phyloP scores from a whole-genome alignment of 2,888 invertebrate genomes.

The Athripsodes cinereus region DNA sequence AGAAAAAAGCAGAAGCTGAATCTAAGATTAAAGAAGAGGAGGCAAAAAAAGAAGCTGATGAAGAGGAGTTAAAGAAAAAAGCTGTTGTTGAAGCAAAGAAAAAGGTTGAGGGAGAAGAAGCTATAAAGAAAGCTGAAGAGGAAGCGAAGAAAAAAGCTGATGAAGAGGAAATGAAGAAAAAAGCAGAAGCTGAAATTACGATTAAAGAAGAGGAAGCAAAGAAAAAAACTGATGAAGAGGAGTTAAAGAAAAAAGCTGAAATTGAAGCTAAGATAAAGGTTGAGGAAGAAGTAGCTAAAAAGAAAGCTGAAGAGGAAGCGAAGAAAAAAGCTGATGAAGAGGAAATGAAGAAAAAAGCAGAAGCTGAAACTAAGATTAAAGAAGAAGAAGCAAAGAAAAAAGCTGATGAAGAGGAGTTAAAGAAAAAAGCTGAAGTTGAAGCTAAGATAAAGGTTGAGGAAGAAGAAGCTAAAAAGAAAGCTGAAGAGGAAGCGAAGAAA shows the following conservation, averaged over 20 bases:
- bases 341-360: slow-evolving; percentile 11
- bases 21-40: slow-evolving; percentile 4
- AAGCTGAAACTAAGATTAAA: not conserved
- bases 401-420: slow-evolving; percentile 2
- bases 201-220: not conserved
- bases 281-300: slow-evolving; percentile 1
- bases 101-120: no score
- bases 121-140: not conserved
- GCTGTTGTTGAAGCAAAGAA: slow-evolving; percentile 7
- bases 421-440: slow-evolving; percentile 9
- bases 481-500: slow-evolving; percentile 24
- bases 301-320: slow-evolving; percentile 4
- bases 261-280: slow-evolving; percentile 14
- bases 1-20: slow-evolving; percentile 1
- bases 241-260: slow-evolving; percentile 7
- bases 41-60: slow-evolving; percentile 9
- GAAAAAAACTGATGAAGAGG: slow-evolving; percentile 2
- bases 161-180: slow-evolving; percentile 10
- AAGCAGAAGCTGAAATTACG: slow-evolving; percentile 7
- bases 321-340: slow-evolving; percentile 3
- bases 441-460: slow-evolving; percentile 14
- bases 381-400: not conserved
- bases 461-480: no score
- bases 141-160: slow-evolving; percentile 4
- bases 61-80: not conserved